Percentiles rank a stretch among this genome's conserved stretches.
Conservation (phyloP, 2,113 vertebrate genomes). For the Sus scrofa region DNA sequence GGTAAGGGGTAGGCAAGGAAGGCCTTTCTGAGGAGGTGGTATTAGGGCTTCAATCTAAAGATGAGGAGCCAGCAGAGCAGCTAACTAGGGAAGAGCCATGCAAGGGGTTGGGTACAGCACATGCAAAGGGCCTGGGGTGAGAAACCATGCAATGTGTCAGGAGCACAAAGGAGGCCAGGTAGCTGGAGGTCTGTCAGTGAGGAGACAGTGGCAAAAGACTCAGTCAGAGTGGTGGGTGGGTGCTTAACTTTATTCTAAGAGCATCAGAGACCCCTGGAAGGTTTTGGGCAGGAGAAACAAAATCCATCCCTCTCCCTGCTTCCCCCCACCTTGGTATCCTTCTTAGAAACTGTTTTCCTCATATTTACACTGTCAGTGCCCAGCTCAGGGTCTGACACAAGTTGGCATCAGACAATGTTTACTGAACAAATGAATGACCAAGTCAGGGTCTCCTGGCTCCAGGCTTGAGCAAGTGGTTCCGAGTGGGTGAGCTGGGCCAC, state of each 20-base stretch:
- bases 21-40: background rate
- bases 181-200: background rate
- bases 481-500: background rate
- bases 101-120: background rate
- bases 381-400: background rate
- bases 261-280: background rate
- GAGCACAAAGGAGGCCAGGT: background rate
- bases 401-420: background rate
- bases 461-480: background rate
- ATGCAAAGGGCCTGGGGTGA: slow-evolving; percentile 46
- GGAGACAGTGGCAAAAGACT: background rate
- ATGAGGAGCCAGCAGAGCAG: background rate
- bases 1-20: background rate
- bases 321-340: background rate
- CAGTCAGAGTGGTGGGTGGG: no score
- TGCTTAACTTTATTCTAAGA: slow-evolving; percentile 24
- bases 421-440: background rate
- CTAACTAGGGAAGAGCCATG: background rate
- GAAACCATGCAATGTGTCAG: background rate
- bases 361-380: background rate
- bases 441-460: background rate
- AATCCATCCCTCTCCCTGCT: background rate
- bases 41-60: background rate
- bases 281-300: background rate
- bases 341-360: background rate